Conservation (phyloP, 2,113 vertebrate genomes). For the Syngnathus scovelli region DNA sequence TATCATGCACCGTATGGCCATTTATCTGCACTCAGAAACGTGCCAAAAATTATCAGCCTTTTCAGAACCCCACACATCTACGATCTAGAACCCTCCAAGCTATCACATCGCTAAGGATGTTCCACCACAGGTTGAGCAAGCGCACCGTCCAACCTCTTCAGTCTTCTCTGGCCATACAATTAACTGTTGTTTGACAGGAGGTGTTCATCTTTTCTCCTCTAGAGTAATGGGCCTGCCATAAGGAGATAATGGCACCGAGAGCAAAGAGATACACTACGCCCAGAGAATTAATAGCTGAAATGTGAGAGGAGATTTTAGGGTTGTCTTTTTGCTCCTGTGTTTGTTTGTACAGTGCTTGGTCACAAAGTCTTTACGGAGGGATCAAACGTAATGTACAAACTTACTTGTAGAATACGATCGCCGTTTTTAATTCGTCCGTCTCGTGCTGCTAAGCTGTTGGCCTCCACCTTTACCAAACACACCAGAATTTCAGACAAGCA, state of each 20-base stretch:
- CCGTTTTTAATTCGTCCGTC: conserved; percentile 90
- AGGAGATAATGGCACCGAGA: conserved; percentile 66
- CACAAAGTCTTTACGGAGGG: too few species aligned
- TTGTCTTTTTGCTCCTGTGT: not conserved
- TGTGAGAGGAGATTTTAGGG: conserved; percentile 1
- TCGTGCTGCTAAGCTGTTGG: conserved; percentile 87
- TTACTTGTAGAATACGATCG: conserved; percentile 91
- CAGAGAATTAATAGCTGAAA: not conserved
- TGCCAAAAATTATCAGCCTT: not conserved
- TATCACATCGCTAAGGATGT: not conserved
- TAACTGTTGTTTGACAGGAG: conserved; percentile 91
- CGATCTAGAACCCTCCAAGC: not conserved
- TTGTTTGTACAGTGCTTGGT: not conserved
- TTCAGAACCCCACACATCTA: not conserved
- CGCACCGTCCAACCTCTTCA: conserved; percentile 28
- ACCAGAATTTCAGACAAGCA: not conserved
- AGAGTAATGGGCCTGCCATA: conserved; percentile 95
- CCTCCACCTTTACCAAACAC: conserved; percentile 76
- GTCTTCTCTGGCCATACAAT: conserved; percentile 73
- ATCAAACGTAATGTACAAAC: not conserved
- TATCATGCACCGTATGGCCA: conserved; percentile 87
- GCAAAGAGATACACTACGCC: conserved; percentile 32
- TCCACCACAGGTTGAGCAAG: conserved; percentile 3
- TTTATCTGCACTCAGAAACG: conserved; percentile 85
- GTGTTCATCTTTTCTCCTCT: conserved; percentile 90